phyloP scores from a whole-genome alignment of 2,888 invertebrate genomes.

The Drosophila rubida region DNA sequence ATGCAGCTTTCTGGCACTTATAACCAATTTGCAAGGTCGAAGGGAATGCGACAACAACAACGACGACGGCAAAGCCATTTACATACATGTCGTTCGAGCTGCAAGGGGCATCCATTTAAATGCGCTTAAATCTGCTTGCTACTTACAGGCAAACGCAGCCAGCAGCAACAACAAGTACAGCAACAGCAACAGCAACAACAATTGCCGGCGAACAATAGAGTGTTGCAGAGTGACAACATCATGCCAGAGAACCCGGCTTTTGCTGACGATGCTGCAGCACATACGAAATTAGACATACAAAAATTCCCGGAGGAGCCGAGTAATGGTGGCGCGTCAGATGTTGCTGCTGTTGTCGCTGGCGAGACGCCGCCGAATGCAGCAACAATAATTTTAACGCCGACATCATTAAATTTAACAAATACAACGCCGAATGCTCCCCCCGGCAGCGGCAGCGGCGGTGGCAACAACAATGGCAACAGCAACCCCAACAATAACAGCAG shows the following conservation, averaged over 20 bases:
- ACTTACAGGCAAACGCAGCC: constrained; percentile 58
- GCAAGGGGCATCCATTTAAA: constrained; percentile 50
- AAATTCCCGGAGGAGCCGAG: constrained; percentile 72
- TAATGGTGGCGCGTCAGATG: constrained; percentile 46
- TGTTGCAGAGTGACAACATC: constrained; percentile 61
- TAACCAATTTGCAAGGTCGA: constrained; percentile 54
- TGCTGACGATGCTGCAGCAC: constrained; percentile 39
- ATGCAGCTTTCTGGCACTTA: constrained; percentile 64
- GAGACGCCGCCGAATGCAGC: constrained; percentile 72
- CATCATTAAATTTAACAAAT: constrained; percentile 82
- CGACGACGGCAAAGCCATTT: constrained; percentile 30
- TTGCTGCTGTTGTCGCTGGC: constrained; percentile 4
- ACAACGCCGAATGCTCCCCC: constrained; percentile 59
- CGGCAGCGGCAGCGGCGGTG: constrained; percentile 24
- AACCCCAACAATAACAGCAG: constrained; percentile 7
- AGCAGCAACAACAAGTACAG: constrained; percentile 31
- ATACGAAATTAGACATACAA: constrained; percentile 82
- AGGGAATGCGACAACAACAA: neutral
- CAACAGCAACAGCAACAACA: constrained; percentile 48
- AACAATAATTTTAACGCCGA: constrained; percentile 83
- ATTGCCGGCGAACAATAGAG: constrained; percentile 43
- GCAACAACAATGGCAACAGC: constrained; percentile 33
- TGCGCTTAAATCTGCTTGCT: constrained; percentile 56
- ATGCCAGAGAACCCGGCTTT: constrained; percentile 58
- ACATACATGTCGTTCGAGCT: constrained; percentile 13